Base-by-base conservation (phyloP, 2,113 vertebrate species). In the Amblyopsis rosae region DNA sequence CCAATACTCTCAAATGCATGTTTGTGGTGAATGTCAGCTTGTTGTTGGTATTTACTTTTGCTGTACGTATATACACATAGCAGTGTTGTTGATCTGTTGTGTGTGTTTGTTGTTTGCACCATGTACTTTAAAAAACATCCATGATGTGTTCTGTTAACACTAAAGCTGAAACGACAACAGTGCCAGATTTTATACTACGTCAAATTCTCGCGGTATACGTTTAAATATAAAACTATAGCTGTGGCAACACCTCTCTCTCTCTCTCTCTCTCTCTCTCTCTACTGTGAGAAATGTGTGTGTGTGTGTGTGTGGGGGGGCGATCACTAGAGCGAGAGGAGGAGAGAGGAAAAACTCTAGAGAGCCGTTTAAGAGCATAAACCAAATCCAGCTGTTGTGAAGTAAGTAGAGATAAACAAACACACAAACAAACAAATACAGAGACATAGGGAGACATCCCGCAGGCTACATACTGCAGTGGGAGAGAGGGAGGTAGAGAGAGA, bases 371-470 rank as follows among this genome's bases (percentile, higher is more conserved):
- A 79, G 67, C 62, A 71, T 26, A 83, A 76, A 79, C 76, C 60
- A 60, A 63, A 77, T 72, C 68, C 84, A 86, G 77, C 79, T 87
- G 86, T 73, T 85, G 80, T 50, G 73, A 84, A 77, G 70, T 80
- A 86, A 90, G 89, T 82, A 90, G 51, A 50, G 56, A 72, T 65
- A 82, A 76, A 85, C 72, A 88, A 80, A 80, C 75, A 80, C 69
- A 83, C 62, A 59, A 64, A 77, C 75, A 79, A 72, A 81, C 59
- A 55, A 59, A 75, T n/a, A 65, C 58, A 73, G 35, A 72, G 50
- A 78, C 53, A 49, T 57, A 72, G 17, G 69, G 60, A 70, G 41
- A 75, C 51, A 47, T 17, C 80, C 77, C 65, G 67, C 45, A 35
- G 62, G 65, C 58, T 77, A 76, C 56, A 7, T 54, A 54, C 83